phyloP scores from a whole-genome alignment of 2,113 vertebrate species.

The Numenius arquata region DNA sequence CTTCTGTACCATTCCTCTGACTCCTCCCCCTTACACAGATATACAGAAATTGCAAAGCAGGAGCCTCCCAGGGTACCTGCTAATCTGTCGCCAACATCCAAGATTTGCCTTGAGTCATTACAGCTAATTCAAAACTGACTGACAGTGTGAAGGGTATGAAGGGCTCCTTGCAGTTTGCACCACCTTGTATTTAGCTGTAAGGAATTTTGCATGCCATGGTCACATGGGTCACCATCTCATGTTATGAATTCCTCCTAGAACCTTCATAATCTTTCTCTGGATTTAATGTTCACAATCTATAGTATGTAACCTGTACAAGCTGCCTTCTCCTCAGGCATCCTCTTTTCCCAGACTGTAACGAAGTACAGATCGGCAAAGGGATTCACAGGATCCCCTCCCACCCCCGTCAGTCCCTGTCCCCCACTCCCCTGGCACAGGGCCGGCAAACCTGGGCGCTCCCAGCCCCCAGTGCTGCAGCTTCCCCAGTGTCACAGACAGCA shows the following conservation, averaged over 20 bases:
- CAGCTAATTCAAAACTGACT: not conserved
- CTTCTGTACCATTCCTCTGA: not conserved
- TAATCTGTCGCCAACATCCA: not conserved
- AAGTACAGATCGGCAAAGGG: not conserved
- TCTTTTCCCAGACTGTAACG: fast-evolving
- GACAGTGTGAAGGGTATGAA: not conserved
- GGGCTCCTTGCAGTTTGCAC: not conserved
- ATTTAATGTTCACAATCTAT: not conserved
- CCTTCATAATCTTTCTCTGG: not conserved
- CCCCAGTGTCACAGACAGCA: not conserved
- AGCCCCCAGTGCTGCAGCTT: not conserved
- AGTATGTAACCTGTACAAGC: not conserved
- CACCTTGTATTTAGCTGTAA: not conserved
- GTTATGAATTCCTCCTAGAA: not conserved
- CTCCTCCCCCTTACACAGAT: not conserved
- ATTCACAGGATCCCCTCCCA: not conserved
- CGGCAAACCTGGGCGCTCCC: fast-evolving
- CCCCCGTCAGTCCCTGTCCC: not conserved
- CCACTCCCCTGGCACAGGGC: not conserved
- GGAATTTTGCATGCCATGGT: not conserved
- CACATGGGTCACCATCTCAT: not conserved
- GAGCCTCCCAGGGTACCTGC: not conserved
- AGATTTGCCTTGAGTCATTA: not conserved
- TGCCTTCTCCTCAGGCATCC: not conserved
- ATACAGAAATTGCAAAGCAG: not conserved